phyloP scores from a whole-genome alignment of 2,113 vertebrate genomes.

The Smithornis capensis region DNA sequence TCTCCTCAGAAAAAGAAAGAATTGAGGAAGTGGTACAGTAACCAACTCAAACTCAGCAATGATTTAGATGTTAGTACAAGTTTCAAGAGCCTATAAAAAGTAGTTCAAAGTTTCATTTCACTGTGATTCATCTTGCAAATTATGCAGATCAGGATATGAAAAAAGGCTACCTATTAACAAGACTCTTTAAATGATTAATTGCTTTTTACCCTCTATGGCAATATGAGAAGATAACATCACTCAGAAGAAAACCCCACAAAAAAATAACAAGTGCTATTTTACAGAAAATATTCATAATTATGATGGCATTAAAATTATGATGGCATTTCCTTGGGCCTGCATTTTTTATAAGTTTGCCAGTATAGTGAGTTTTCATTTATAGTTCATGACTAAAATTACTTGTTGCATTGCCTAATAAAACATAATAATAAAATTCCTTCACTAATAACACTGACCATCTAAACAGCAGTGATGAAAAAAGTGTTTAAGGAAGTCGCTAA shows the following conservation, averaged over 20 bases:
- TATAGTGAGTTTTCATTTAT: neutral
- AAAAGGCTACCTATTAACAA: neutral
- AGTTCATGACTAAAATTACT: neutral
- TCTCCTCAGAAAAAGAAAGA: neutral
- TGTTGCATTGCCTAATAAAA: neutral
- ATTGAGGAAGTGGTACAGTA: neutral
- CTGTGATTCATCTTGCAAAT: neutral
- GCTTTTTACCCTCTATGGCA: neutral
- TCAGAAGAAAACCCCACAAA: neutral
- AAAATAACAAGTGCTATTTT: neutral
- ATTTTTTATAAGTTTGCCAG: neutral
- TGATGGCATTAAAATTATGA: neutral
- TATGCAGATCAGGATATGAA: neutral
- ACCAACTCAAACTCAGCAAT: neutral
- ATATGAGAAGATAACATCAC: neutral
- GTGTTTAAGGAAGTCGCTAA: neutral
- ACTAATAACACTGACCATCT: neutral
- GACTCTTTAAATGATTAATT: neutral
- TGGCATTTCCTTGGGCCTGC: neutral
- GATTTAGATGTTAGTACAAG: neutral
- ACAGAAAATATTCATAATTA: neutral
- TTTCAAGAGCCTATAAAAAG: neutral
- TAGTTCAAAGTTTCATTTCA: neutral
- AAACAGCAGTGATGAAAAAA: neutral
- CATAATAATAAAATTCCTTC: neutral